Conservation (phyloP, 2,113 vertebrate genomes). For the Crypturellus undulatus region DNA sequence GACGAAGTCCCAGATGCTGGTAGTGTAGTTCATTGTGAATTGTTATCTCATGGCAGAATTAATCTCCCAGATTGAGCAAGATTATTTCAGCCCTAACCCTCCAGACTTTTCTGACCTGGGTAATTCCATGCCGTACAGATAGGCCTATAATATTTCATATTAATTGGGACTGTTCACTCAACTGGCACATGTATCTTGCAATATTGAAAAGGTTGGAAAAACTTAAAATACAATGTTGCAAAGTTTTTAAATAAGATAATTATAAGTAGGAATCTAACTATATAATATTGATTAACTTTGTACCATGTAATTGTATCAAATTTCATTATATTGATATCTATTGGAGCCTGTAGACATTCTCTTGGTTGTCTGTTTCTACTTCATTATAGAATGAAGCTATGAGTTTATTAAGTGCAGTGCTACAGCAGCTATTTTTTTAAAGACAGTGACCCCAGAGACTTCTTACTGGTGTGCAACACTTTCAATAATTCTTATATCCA, state of each 20-base stretch:
- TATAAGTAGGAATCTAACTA: not conserved
- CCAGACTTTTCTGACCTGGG: not conserved
- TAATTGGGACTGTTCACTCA: not conserved
- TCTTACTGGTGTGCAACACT: not conserved
- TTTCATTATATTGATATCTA: not conserved
- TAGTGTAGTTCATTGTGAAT: not conserved
- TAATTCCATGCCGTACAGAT: not conserved
- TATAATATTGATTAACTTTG: not conserved
- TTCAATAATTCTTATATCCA: not conserved
- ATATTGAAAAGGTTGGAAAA: not conserved
- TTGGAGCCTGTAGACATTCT: not conserved
- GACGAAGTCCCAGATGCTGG: not conserved
- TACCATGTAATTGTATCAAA: not conserved
- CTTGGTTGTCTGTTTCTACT: not conserved
- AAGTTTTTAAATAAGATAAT: not conserved
- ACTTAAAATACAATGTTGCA: not conserved
- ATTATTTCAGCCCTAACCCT: not conserved
- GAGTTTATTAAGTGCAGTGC: not conserved
- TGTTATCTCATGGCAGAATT: not conserved
- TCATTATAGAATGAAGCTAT: not conserved
- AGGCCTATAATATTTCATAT: not conserved
- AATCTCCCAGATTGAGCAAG: not conserved
- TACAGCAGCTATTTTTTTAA: not conserved
- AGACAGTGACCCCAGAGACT: not conserved
- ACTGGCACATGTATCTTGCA: not conserved